Evolutionary conservation across 2,113 vertebrate genomes (phyloP).

Genomic region (Stomatorhinus ivindoensis): DNA sequence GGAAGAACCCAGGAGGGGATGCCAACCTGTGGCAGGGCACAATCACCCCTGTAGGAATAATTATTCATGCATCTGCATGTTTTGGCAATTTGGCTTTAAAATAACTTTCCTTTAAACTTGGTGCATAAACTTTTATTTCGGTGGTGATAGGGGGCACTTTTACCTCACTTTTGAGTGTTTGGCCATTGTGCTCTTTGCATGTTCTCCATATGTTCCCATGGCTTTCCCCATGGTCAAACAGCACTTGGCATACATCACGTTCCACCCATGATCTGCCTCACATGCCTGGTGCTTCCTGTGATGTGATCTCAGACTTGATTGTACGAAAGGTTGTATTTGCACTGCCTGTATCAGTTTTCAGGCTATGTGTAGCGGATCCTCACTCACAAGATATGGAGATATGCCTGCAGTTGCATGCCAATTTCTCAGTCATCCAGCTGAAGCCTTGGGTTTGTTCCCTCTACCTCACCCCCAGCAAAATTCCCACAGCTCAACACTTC

Average conservation of each 20-base stretch:
- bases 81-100: not conserved
- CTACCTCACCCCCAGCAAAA: slow-evolving; percentile 27
- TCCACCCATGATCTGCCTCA: not conserved
- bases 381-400: not conserved
- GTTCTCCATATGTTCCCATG: not conserved
- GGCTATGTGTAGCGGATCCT: not conserved
- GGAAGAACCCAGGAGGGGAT: not conserved
- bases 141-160: not conserved
- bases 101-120: not conserved
- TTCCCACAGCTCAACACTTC: slow-evolving; percentile 38
- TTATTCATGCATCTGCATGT: not conserved
- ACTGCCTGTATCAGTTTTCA: not conserved
- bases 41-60: not conserved
- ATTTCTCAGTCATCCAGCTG: not conserved
- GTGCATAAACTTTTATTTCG: not conserved
- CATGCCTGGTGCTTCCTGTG: not conserved
- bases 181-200: not conserved
- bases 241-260: not conserved
- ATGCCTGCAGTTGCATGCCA: not conserved
- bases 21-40: not conserved
- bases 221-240: not conserved
- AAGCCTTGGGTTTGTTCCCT: not conserved
- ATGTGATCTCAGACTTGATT: not conserved
- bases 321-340: not conserved
- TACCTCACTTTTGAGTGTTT: not conserved